A percentile compares a stretch with the other conserved stretches of the same genome.
Evolutionary conservation across 2,113 vertebrate genomes (phyloP).

Genomic region (Ailuropoda melanoleuca): DNA sequence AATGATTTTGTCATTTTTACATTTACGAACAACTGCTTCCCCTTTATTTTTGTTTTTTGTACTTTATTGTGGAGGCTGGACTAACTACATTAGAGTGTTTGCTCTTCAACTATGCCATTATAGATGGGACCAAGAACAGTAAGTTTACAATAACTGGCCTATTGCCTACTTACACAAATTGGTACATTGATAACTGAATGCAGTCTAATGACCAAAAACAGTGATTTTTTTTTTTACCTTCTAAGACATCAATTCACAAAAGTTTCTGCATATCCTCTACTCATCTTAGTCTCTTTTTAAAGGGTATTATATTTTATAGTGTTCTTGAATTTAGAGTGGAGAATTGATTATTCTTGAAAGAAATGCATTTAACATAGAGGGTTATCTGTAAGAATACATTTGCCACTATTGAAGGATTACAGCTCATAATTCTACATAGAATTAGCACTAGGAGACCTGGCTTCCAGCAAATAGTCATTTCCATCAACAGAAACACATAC

Average conservation of each 20-base stretch:
- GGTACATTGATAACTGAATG: background rate
- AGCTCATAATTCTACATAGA: slow-evolving; percentile 65
- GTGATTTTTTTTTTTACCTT: background rate
- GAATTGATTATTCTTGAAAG: slow-evolving; percentile 53
- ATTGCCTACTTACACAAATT: background rate
- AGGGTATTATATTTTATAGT: background rate
- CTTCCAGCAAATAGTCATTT: slow-evolving; percentile 55
- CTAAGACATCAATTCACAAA: background rate
- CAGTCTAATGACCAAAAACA: background rate
- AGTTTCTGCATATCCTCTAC: background rate
- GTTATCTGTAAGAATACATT: slow-evolving; percentile 62
- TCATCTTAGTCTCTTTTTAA: background rate
- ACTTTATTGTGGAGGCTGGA: background rate
- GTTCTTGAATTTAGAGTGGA: background rate
- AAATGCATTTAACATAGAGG: background rate
- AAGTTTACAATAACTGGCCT: background rate
- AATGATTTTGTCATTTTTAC: slow-evolving; percentile 1
- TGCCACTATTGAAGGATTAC: slow-evolving; percentile 68
- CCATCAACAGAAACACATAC: slow-evolving; percentile 19
- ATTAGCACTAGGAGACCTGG: slow-evolving; percentile 50
- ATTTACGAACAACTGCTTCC: background rate
- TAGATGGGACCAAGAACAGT: background rate
- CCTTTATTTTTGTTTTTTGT: background rate
- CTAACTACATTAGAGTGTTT: background rate
- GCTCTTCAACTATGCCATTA: background rate